These are phyloP conservation scores for Trichonephila clavata DNA, from an alignment of 1,140 invertebrate species.

Conservation along the genomic window DNA sequence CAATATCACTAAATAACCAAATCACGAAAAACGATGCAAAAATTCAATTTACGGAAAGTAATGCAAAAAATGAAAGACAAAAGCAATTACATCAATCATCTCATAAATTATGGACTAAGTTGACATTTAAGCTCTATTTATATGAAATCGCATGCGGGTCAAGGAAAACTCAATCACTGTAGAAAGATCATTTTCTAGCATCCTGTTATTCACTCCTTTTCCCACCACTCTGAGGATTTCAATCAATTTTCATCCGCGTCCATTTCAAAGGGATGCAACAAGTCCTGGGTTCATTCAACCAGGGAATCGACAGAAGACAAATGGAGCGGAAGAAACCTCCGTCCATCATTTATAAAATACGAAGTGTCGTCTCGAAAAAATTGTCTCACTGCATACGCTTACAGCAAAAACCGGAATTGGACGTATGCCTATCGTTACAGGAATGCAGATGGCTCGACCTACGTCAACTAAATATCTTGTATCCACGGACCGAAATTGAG, in stretches of 20 bases:
- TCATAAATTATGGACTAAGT: neutral
- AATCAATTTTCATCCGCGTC: slow-evolving; percentile 21
- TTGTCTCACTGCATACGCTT: slow-evolving; percentile 8
- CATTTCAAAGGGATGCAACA: neutral
- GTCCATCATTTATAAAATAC: neutral
- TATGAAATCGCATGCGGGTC: neutral
- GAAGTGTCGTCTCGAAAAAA: neutral
- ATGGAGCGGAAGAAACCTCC: neutral
- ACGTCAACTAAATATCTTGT: neutral
- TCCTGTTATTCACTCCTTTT: slow-evolving; percentile 26
- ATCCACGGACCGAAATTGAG: slow-evolving; percentile 6
- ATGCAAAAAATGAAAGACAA: neutral
- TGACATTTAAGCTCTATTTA: neutral
- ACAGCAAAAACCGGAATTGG: slow-evolving; percentile 17
- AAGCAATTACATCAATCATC: neutral
- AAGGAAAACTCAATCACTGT: neutral
- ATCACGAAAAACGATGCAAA: no score
- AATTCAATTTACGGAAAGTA: neutral
- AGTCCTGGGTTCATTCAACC: neutral
- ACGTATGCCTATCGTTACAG: slow-evolving; percentile 24
- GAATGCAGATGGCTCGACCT: slow-evolving; percentile 10
- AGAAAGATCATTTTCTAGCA: neutral
- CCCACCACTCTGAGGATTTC: neutral
- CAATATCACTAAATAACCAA: no score
- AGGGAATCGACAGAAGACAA: neutral